phyloP scores from a whole-genome alignment of 2,113 vertebrate genomes.

The Prunella fulvescens region DNA sequence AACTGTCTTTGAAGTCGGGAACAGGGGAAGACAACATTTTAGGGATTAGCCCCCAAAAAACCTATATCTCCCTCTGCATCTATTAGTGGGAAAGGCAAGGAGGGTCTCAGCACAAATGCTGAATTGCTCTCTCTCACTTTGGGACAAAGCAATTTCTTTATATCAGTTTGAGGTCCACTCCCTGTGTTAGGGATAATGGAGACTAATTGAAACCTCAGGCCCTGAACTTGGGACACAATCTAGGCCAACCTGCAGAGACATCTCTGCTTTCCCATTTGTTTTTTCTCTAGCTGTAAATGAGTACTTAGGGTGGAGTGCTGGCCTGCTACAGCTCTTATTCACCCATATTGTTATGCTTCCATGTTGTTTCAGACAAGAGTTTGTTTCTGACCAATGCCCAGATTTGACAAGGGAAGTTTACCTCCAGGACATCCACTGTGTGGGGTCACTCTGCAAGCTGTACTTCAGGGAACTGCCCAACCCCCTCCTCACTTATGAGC shows the following conservation, averaged over 20 bases:
- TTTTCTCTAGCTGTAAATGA: background rate
- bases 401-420: constrained; percentile 97
- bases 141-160: background rate
- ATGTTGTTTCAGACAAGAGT: constrained; percentile 89
- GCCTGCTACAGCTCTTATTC: background rate
- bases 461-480: constrained; percentile 98
- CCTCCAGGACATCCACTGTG: constrained; percentile 99
- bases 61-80: background rate
- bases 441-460: constrained; percentile 97
- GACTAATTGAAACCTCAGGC: background rate
- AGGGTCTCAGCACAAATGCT: background rate
- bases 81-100: background rate
- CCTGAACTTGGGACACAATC: background rate
- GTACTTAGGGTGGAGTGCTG: background rate
- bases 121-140: background rate
- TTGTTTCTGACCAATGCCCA: constrained; percentile 90
- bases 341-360: constrained; percentile 14
- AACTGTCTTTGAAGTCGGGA: background rate
- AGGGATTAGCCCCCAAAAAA: background rate
- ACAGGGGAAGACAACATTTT: background rate
- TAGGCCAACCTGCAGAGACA: background rate
- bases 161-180: background rate
- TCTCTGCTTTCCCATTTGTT: background rate
- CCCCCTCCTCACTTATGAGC: constrained; percentile 95
- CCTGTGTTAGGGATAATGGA: background rate